phyloP scores from a whole-genome alignment of 1,140 invertebrate genomes.

The Drosophila sp. region DNA sequence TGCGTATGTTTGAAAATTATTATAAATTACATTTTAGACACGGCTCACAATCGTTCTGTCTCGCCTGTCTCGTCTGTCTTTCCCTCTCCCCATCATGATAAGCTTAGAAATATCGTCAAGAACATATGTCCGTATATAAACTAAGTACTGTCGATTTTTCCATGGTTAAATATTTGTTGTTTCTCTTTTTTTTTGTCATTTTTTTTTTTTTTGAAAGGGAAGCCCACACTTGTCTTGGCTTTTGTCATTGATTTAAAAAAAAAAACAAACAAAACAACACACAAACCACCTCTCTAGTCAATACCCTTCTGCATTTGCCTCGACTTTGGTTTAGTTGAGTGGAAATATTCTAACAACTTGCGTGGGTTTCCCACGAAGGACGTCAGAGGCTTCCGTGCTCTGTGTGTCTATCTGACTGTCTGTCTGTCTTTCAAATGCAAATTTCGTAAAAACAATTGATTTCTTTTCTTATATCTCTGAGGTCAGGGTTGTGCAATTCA shows the following conservation, averaged over 20 bases:
- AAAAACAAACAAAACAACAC: not conserved
- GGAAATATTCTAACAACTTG: slow-evolving; percentile 24
- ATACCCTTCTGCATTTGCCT: slow-evolving; percentile 1
- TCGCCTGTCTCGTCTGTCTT: not conserved
- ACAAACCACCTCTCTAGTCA: not conserved
- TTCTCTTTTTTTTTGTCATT: not conserved
- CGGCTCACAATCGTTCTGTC: slow-evolving; percentile 21
- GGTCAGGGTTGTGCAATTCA: slow-evolving; percentile 4
- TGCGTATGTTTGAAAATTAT: slow-evolving; percentile 76
- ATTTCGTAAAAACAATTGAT: slow-evolving; percentile 3
- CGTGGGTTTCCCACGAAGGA: slow-evolving; percentile 24
- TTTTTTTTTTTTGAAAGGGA: slow-evolving; percentile 18
- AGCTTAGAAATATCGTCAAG: slow-evolving; percentile 60
- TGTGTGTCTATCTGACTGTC: slow-evolving; percentile 22
- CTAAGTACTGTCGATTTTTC: slow-evolving; percentile 8
- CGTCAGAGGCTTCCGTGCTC: slow-evolving; percentile 18
- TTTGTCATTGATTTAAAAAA: slow-evolving; percentile 24
- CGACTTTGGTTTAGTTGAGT: slow-evolving; percentile 11
- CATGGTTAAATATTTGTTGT: slow-evolving; percentile 6
- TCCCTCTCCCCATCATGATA: slow-evolving; percentile 30
- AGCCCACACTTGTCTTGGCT: slow-evolving; percentile 21
- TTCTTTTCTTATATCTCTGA: not conserved
- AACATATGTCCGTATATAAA: slow-evolving; percentile 28
- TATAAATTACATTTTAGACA: slow-evolving; percentile 69
- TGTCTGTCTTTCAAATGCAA: slow-evolving; percentile 24